Evolutionary conservation across 1,140 invertebrate genomes (phyloP).

Genomic region (Andrena cerasifolii): DNA sequence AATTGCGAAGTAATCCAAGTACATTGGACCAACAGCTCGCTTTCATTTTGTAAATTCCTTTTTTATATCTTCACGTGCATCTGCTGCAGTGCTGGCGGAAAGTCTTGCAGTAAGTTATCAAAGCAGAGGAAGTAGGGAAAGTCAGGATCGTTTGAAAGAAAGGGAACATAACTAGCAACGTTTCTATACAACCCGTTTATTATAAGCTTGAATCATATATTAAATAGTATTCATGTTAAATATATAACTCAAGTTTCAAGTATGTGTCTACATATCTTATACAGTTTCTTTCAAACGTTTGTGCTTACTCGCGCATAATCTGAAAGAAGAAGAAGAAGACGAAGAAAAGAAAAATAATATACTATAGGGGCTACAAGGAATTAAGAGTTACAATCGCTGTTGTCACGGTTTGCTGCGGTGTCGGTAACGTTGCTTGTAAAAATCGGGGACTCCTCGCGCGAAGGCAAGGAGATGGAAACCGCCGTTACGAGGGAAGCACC

Average conservation of each 20-base stretch:
- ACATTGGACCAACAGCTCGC: too few relatives aligned
- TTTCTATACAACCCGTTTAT: slow-evolving; percentile 78
- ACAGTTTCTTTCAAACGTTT: slow-evolving; percentile 60
- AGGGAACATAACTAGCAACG: not conserved
- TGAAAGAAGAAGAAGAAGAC: slow-evolving; percentile 43
- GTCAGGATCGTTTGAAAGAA: too few relatives aligned
- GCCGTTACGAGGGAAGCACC: not conserved
- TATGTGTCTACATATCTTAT: slow-evolving; percentile 66
- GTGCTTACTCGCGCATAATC: slow-evolving; percentile 50
- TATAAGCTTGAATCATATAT: slow-evolving; percentile 79
- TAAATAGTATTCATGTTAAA: slow-evolving; percentile 74
- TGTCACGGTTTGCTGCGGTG: slow-evolving; percentile 12
- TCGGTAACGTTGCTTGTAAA: slow-evolving; percentile 27
- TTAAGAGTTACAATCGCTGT: slow-evolving; percentile 53
- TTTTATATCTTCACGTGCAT: too few relatives aligned
- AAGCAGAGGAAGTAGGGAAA: not conserved
- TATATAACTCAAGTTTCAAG: slow-evolving; percentile 75
- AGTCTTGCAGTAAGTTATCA: too few relatives aligned
- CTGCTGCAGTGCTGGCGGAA: too few relatives aligned
- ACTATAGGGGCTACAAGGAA: slow-evolving; percentile 68
- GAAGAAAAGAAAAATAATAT: slow-evolving; percentile 61
- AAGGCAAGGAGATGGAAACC: slow-evolving; percentile 11
- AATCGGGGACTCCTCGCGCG: slow-evolving; percentile 2
- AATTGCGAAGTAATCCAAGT: too few relatives aligned
- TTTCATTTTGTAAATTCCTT: too few relatives aligned